Conservation (phyloP, 2,113 vertebrate genomes). For the Amblyornis subalaris region DNA sequence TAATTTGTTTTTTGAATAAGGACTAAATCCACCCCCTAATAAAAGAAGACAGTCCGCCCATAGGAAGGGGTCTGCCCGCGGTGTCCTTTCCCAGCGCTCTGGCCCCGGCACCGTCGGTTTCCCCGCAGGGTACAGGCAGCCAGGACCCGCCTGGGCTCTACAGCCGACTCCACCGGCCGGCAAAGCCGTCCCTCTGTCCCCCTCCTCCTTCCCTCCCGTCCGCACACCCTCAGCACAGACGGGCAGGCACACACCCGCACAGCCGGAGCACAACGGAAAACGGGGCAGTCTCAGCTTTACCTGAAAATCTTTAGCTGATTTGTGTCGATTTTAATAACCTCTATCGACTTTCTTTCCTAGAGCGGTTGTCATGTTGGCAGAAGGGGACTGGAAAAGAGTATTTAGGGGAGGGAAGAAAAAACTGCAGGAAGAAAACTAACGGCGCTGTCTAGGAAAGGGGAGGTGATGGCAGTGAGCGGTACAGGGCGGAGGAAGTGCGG, state of each 20-base stretch:
- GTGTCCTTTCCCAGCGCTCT: neutral
- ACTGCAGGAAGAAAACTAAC: neutral
- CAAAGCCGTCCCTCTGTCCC: neutral
- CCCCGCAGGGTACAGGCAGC: neutral
- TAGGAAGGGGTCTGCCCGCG: neutral
- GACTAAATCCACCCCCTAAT: neutral
- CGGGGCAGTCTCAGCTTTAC: neutral
- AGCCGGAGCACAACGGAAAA: neutral
- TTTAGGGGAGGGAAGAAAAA: neutral
- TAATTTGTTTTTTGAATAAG: neutral
- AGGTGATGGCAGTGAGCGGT: neutral
- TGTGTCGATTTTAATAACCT: constrained; percentile 10
- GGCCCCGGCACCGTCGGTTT: neutral
- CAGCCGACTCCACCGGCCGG: neutral
- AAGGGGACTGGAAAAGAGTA: neutral
- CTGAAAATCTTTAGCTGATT: constrained; percentile 29
- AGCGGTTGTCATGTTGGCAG: neutral
- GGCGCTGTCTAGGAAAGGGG: neutral
- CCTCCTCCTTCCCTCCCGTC: neutral
- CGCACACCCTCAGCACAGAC: neutral
- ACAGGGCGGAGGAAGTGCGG: neutral
- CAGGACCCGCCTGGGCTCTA: neutral
- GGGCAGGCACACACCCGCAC: neutral
- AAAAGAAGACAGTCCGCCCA: neutral
- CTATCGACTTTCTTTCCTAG: neutral